Evolutionary conservation across 2,888 invertebrate species (phyloP).

Genomic region (Spodoptera picta): DNA sequence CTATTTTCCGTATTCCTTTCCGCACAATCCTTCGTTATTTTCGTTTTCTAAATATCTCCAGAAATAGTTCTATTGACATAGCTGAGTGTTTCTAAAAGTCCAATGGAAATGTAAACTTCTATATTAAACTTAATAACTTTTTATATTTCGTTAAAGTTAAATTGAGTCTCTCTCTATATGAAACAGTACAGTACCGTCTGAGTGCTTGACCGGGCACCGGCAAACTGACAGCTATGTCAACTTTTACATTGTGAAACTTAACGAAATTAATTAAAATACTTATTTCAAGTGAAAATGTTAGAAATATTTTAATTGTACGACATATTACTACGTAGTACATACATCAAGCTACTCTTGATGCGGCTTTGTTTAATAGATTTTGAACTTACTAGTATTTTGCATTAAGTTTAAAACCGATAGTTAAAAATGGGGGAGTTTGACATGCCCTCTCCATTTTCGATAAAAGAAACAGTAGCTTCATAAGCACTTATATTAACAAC

Average conservation of each 20-base stretch:
- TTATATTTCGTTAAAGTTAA: constrained; percentile 16
- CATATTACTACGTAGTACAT: too few species aligned
- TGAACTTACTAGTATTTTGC: too few species aligned
- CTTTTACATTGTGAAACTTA: constrained; percentile 32
- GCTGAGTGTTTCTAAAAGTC: not conserved
- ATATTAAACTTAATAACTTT: constrained; percentile 12
- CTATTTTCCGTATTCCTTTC: too few species aligned
- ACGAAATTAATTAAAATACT: constrained; percentile 19
- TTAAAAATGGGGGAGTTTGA: too few species aligned
- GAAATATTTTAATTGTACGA: constrained; percentile 1
- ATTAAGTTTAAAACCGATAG: too few species aligned
- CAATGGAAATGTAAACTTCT: constrained; percentile 11
- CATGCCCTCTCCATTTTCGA: too few species aligned
- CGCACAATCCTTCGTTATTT: not conserved
- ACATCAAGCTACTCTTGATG: too few species aligned
- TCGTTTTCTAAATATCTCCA: not conserved
- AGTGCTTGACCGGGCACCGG: constrained; percentile 19
- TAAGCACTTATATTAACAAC: too few species aligned
- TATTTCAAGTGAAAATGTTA: constrained; percentile 2
- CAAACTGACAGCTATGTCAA: constrained; percentile 13
- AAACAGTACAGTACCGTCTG: constrained; percentile 4
- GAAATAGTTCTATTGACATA: constrained; percentile 1
- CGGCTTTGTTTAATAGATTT: too few species aligned
- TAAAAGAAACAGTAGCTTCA: too few species aligned
- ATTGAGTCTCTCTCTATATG: constrained; percentile 10